Evolutionary conservation across 2,797 vertebrate genomes (phyloP), one percentile per base, ranked within the genome.

Genomic region (Nasua narica): DNA sequence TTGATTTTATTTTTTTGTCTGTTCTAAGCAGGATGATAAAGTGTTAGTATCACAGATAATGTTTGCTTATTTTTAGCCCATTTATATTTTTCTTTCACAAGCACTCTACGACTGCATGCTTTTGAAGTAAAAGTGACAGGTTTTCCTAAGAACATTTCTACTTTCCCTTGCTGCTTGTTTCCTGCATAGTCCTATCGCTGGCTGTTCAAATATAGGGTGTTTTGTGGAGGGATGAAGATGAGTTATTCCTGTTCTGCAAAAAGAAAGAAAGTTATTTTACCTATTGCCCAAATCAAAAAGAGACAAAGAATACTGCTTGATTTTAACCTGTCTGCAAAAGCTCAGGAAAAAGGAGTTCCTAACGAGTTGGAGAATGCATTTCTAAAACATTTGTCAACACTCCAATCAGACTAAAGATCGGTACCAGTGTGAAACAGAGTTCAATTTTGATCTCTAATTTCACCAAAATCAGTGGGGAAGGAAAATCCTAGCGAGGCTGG

Each of bases 211-310:
- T n/a, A n/a, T 5, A 50, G 35, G 54, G 19, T 76, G 27, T 76
- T 93, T 67, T 84, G 18, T 50, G 1, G 27, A 37, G 11, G 77
- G 70, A 94, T 35, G 58, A 95, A 88, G 91, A 96, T 77, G 54
- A 89, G 94, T 92, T 91, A 77, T 93, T 94, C 48, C 58, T 93
- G 76, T 32, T 32, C 74, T 60, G 48, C 35, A 91, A 43, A 48
- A 69, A 86, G 78, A 72, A 90, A 91, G 32, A 72, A 90, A 91
- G 43, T 90, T 95, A 93, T 94, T 95, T 94, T 81, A 88, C 85
- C 72, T 91, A 54, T 90, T 94, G 70, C 52, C 65, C 87, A 90
- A 85, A 72, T 69, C 19, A 40, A 87, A 97, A 94, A 96, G 58
- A 95, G 35, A 89, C 32, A 86, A 65, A 96, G 74, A 83, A 70